These are phyloP conservation scores for Psilanteris sp. DNA, from an alignment of 1,140 invertebrate genomes.

Conservation along the genomic window DNA sequence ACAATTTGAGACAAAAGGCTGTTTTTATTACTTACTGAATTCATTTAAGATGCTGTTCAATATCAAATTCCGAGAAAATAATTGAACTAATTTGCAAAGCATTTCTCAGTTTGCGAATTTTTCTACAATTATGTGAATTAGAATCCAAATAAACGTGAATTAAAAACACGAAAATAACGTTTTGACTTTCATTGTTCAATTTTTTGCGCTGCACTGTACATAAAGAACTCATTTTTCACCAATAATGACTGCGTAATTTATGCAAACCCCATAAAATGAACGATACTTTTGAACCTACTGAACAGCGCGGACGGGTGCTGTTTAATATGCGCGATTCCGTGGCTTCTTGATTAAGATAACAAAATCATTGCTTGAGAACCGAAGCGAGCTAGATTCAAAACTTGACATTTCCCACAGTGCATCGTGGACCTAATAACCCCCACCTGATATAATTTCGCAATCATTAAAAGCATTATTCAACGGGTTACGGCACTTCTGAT, in stretches of 20 bases:
- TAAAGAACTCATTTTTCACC: slow-evolving; percentile 35
- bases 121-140: too few relatives aligned
- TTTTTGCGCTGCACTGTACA: too few relatives aligned
- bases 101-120: too few relatives aligned
- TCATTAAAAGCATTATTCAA: slow-evolving; percentile 63
- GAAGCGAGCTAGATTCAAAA: slow-evolving; percentile 50
- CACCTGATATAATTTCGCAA: slow-evolving; percentile 26
- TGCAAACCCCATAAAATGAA: slow-evolving; percentile 16
- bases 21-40: too few relatives aligned
- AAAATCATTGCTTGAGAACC: slow-evolving; percentile 61
- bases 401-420: slow-evolving; percentile 61
- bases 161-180: too few relatives aligned
- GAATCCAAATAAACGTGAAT: too few relatives aligned
- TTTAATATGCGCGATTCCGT: slow-evolving; percentile 30
- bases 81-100: too few relatives aligned
- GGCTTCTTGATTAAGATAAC: slow-evolving; percentile 43
- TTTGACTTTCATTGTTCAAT: too few relatives aligned
- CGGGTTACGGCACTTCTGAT: slow-evolving; percentile 32
- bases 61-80: too few relatives aligned
- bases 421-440: slow-evolving; percentile 35
- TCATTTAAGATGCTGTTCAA: too few relatives aligned
- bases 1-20: too few relatives aligned
- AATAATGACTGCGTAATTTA: slow-evolving; percentile 28
- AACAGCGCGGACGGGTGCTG: slow-evolving; percentile 7
- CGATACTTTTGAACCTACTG: slow-evolving; percentile 21